phyloP scores from a whole-genome alignment of 2,797 vertebrate species.

The Myotis pilosus region DNA sequence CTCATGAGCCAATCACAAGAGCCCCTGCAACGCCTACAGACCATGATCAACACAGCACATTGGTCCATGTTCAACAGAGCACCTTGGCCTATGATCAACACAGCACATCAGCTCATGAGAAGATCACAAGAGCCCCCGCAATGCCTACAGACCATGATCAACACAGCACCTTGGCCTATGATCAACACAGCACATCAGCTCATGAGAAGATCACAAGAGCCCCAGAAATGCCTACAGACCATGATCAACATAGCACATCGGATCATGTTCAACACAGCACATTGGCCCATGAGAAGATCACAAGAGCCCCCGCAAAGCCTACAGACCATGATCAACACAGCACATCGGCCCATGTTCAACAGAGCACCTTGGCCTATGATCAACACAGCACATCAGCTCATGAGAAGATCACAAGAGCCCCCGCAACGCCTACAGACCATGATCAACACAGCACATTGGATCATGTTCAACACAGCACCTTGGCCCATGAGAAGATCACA shows the following conservation, averaged over 20 bases:
- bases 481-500: neutral
- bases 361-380: neutral
- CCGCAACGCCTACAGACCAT: neutral
- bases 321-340: neutral
- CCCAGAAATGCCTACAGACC: neutral
- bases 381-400: neutral
- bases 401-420: neutral
- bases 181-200: neutral
- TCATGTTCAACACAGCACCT: too few species aligned
- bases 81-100: neutral
- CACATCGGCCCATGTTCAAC: neutral
- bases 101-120: neutral
- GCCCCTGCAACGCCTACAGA: neutral
- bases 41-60: neutral
- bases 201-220: neutral
- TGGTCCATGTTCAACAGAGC: neutral
- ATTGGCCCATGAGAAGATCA: neutral
- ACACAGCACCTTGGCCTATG: neutral
- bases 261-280: neutral
- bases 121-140: neutral
- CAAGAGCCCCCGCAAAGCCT: neutral
- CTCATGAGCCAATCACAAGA: neutral
- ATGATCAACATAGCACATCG: neutral
- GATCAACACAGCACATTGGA: neutral
- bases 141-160: neutral